Evolutionary conservation across 2,888 invertebrate species (phyloP).

Genomic region (Zygothrica quintamaculata): DNA sequence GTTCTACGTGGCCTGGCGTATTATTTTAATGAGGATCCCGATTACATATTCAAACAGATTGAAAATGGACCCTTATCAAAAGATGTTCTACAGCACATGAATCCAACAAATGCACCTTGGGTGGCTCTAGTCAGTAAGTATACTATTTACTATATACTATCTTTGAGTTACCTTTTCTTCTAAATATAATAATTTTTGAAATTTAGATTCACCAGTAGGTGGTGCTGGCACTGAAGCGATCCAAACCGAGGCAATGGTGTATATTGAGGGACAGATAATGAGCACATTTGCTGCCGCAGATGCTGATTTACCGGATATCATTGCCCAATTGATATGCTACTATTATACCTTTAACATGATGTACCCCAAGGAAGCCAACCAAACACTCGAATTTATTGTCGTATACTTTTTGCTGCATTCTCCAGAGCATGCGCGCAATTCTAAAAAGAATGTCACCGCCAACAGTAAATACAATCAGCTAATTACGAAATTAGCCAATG

Average conservation of each 20-base stretch:
- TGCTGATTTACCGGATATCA: slow-evolving; percentile 64
- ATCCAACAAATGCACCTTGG: slow-evolving; percentile 74
- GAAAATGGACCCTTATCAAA: slow-evolving; percentile 58
- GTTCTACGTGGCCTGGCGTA: slow-evolving; percentile 69
- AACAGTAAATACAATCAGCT: slow-evolving; percentile 71
- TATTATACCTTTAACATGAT: slow-evolving; percentile 79
- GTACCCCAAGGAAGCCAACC: slow-evolving; percentile 79
- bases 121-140: slow-evolving; percentile 77
- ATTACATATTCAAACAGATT: slow-evolving; percentile 67
- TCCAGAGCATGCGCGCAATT: slow-evolving; percentile 66
- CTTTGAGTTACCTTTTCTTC: too few species aligned
- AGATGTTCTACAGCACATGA: slow-evolving; percentile 60
- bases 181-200: not conserved
- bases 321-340: slow-evolving; percentile 74
- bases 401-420: slow-evolving; percentile 68
- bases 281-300: slow-evolving; percentile 61
- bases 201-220: slow-evolving; percentile 38
- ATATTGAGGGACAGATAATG: slow-evolving; percentile 74
- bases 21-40: slow-evolving; percentile 72
- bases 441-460: slow-evolving; percentile 63
- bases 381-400: slow-evolving; percentile 78
- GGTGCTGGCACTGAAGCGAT: slow-evolving; percentile 34
- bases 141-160: too few species aligned
- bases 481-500: slow-evolving; percentile 70
- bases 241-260: slow-evolving; percentile 65